Base-by-base conservation (phyloP, 2,888 invertebrate genomes). In the Cryptocheilus praepositus region DNA sequence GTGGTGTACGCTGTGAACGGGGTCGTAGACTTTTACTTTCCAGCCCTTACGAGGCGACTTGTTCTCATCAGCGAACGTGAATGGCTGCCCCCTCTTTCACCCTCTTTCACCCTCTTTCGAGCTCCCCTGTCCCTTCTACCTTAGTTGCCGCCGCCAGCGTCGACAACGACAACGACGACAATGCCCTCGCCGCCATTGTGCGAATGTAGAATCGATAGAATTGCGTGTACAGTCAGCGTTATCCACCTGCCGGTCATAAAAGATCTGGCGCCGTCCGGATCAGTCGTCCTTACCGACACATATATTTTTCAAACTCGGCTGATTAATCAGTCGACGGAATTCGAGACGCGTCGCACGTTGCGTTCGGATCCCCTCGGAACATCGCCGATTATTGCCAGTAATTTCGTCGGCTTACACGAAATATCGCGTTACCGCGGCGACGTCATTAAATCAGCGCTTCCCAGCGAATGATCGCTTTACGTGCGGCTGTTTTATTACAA, bases 231-330 rank as follows among this genome's bases (percentile, higher is more conserved):
- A 80, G 79, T 74, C 75, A 77, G 78, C 81, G 81, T 85, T 85
- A 83, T 83, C 82, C 82, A 85, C 85, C 85, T 86, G 85, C 83
- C 82, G 79, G 74, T 76, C 80, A 77, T 83, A 83, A 83, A 83
- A 84, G 83, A 82, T 81, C 81, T 79, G 84, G 80, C 81, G 83
- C 79, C 84, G 82, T 74, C 70, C 66, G 63, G 71, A 60, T 58
- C 70, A 63, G 45, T 22, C 46, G 44, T 25, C n/a, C 21, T 56
- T 21, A 7, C 22, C 51, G 25, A 45, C 21, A 49, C 5, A 25
- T 25, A 25, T 54, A 64, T 57, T 43, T 36, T 63, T 19, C 45
- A 45, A 54, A 54, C 45, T 61, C 61, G 54, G 55, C 13, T 25
- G 55, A 54, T 61, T 54, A 54, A 61, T 54, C 55, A 15, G 4